Conservation (phyloP, 2,888 invertebrate genomes). For the Ochropleura plecta region DNA sequence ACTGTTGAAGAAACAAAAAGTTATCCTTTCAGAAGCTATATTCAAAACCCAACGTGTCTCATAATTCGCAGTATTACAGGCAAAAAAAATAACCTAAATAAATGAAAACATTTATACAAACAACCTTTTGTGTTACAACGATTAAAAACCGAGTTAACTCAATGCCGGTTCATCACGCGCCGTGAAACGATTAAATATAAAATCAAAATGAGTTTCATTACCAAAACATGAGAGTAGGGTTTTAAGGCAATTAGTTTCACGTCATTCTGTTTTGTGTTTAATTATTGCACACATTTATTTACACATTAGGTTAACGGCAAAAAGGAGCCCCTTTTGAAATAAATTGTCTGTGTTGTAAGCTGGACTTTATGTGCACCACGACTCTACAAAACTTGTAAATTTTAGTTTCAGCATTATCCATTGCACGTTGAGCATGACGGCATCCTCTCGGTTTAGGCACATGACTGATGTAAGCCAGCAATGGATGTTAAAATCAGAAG, state of each 20-base stretch:
- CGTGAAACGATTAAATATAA: conserved; percentile 54
- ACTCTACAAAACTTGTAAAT: neutral
- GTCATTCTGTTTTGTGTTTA: conserved; percentile 84
- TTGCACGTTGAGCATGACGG: neutral
- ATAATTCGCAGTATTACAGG: neutral
- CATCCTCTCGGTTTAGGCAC: neutral
- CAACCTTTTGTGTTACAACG: conserved; percentile 29
- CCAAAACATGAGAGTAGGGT: conserved; percentile 71
- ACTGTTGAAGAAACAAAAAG: neutral
- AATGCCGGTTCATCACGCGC: conserved; percentile 46
- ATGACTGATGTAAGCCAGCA: conserved; percentile 5
- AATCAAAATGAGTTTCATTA: conserved; percentile 62
- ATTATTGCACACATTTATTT: conserved; percentile 88
- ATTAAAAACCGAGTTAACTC: conserved; percentile 45
- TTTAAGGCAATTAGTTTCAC: conserved; percentile 82
- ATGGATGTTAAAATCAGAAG: conserved; percentile 15
- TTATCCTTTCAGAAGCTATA: neutral
- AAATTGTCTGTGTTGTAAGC: conserved; percentile 76
- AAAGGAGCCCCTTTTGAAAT: conserved; percentile 85
- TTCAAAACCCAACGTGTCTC: neutral
- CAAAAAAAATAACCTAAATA: neutral
- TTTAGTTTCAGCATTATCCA: conserved; percentile 7
- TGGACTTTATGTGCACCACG: conserved; percentile 40
- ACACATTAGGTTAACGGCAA: conserved; percentile 87
- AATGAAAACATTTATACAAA: conserved; percentile 18